Evolutionary conservation across 1,140 invertebrate species (phyloP).

Genomic region (Sinella curviseta): DNA sequence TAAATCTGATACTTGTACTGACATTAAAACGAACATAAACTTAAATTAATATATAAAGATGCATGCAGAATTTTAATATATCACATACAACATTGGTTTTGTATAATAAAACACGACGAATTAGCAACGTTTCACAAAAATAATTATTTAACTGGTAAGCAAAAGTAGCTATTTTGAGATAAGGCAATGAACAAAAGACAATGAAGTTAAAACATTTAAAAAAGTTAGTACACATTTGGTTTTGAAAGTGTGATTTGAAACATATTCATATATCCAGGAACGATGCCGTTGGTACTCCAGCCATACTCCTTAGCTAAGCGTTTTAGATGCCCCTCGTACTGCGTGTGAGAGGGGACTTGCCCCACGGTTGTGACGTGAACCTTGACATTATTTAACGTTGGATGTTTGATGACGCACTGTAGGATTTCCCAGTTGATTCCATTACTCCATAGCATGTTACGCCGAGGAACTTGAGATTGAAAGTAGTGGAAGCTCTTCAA

Average conservation of each 20-base stretch:
- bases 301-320: background rate
- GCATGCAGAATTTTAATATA: too few species aligned
- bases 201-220: too few species aligned
- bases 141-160: too few species aligned
- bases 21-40: too few species aligned
- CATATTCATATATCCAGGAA: background rate
- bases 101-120: too few species aligned
- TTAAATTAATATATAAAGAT: too few species aligned
- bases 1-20: too few species aligned
- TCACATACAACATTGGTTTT: too few species aligned
- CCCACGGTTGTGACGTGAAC: background rate
- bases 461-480: background rate
- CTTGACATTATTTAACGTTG: background rate
- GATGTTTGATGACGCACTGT: background rate
- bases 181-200: too few species aligned
- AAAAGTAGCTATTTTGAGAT: too few species aligned
- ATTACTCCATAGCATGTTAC: background rate
- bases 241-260: conserved; percentile 1
- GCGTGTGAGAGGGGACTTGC: background rate
- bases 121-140: too few species aligned
- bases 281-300: background rate
- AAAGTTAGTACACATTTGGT: too few species aligned
- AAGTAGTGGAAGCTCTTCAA: background rate
- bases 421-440: background rate
- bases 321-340: background rate